phyloP scores from a whole-genome alignment of 2,888 invertebrate genomes.

The Stratiomys singularior region DNA sequence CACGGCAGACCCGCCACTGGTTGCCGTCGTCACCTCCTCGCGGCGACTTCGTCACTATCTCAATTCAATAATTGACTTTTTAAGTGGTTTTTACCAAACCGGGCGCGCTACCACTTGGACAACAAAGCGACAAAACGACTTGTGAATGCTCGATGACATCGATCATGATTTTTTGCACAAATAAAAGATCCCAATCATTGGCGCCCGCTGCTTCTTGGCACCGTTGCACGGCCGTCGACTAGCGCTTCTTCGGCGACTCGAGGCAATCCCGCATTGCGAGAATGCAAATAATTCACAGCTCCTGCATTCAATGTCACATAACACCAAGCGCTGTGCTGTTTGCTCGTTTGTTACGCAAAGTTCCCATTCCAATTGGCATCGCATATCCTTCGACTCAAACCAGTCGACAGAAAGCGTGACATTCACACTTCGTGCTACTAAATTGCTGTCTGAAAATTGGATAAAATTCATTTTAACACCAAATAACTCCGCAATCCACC shows the following conservation, averaged over 20 bases:
- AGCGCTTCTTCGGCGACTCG: constrained; percentile 2
- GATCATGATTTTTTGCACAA: background rate
- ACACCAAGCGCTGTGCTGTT: background rate
- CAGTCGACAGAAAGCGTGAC: background rate
- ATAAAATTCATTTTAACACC: constrained; percentile 10
- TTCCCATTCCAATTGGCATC: background rate
- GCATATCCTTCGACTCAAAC: background rate
- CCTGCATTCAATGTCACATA: constrained; percentile 19
- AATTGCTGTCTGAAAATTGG: constrained; percentile 7
- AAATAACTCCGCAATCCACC: background rate
- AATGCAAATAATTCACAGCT: background rate
- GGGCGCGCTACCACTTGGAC: constrained; percentile 1
- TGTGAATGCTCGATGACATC: background rate
- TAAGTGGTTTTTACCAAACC: constrained; percentile 43
- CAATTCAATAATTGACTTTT: constrained; percentile 42
- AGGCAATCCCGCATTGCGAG: background rate
- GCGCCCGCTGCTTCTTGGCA: constrained; percentile 30
- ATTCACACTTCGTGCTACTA: background rate
- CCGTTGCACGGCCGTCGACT: background rate
- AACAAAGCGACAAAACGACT: constrained; percentile 16
- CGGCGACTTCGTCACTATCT: constrained; percentile 33
- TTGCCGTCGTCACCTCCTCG: constrained; percentile 9
- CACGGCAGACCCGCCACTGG: background rate
- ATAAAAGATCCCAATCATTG: constrained; percentile 6
- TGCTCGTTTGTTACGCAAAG: constrained; percentile 12